A percentile compares a stretch with the other conserved stretches of the same genome.
Conservation (phyloP, 2,113 vertebrate genomes). For the Rhinichthys klamathensis region DNA sequence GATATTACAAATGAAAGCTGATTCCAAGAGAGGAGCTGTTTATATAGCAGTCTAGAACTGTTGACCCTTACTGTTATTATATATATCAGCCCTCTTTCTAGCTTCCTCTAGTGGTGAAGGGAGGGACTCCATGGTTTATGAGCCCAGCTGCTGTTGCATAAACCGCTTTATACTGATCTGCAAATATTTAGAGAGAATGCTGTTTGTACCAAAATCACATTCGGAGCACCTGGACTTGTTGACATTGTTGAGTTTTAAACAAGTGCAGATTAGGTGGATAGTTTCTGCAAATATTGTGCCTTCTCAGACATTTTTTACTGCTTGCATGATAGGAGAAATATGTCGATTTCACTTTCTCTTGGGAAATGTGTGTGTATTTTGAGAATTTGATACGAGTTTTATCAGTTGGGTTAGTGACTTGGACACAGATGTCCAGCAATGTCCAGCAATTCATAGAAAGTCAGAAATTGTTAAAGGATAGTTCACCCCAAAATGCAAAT, state of each 20-base stretch:
- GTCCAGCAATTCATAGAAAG: neutral
- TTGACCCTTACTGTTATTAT: neutral
- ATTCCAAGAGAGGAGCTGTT: neutral
- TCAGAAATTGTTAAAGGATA: no score
- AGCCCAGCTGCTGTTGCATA: constrained; percentile 25
- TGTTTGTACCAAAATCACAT: neutral
- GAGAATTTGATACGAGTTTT: constrained; percentile 31
- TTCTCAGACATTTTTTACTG: neutral
- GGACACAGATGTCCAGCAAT: neutral
- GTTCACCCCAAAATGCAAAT: no score
- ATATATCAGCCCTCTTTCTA: neutral
- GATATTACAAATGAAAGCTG: constrained; percentile 18
- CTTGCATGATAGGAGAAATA: neutral
- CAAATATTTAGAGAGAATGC: constrained; percentile 15
- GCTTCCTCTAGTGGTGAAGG: neutral
- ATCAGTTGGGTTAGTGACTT: constrained; percentile 16
- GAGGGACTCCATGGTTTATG: neutral
- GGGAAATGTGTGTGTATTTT: constrained; percentile 33
- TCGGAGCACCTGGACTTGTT: constrained; percentile 24
- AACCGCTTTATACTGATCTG: neutral
- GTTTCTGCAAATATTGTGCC: constrained; percentile 1
- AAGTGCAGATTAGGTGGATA: neutral
- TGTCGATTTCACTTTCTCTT: constrained; percentile 18
- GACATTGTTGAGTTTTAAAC: constrained; percentile 20
- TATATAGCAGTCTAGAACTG: neutral